These are phyloP conservation scores for Paguma larvata DNA, from an alignment of 2,797 vertebrate genomes.

Conservation along the genomic window DNA sequence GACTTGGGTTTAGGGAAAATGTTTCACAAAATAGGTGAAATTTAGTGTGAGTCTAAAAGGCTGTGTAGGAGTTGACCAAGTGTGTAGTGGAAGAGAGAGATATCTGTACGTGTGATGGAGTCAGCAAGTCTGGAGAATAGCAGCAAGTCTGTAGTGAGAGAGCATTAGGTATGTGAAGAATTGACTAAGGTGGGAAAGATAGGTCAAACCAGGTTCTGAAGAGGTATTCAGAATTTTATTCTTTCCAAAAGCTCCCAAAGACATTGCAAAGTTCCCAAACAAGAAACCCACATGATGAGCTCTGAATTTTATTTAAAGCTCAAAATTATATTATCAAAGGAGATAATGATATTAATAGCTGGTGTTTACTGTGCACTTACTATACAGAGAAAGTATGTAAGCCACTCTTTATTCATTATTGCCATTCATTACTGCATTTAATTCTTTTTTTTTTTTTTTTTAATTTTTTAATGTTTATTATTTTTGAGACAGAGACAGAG, in stretches of 20 bases:
- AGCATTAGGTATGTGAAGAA: background rate
- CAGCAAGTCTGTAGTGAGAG: background rate
- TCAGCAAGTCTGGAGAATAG: background rate
- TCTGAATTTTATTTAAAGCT: constrained; percentile 27
- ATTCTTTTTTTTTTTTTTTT: too few species aligned
- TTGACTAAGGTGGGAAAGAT: background rate
- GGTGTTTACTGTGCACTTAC: background rate
- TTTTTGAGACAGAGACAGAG: too few species aligned
- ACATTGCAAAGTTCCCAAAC: background rate
- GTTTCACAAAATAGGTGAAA: background rate
- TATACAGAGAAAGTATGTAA: background rate
- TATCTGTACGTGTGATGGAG: background rate
- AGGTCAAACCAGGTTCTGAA: background rate
- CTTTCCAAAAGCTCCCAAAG: background rate
- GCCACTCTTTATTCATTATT: background rate
- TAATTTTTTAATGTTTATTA: too few species aligned
- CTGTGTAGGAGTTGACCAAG: background rate
- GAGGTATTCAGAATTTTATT: constrained; percentile 24
- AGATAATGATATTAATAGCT: background rate
- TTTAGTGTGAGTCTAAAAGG: background rate
- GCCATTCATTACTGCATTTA: background rate
- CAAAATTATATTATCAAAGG: constrained; percentile 15
- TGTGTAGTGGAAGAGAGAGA: background rate
- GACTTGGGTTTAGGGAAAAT: background rate
- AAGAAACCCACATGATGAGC: background rate